Conservation (phyloP, 2,113 vertebrate genomes). For the Malurus alboscapulatus region DNA sequence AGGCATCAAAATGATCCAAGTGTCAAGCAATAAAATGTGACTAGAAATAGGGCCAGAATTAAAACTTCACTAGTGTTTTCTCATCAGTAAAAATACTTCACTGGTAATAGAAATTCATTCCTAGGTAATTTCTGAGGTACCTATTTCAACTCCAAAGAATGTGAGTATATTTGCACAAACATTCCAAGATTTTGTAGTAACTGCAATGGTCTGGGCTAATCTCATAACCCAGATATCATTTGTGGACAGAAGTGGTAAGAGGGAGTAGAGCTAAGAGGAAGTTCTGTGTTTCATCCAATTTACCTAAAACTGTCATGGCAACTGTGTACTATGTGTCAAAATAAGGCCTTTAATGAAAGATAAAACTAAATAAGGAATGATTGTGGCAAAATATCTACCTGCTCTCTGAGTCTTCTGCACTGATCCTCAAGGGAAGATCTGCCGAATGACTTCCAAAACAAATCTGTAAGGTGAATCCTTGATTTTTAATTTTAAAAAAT, state of each 20-base stretch:
- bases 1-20: constrained; percentile 1
- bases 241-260: not conserved
- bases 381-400: not conserved
- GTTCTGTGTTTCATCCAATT: not conserved
- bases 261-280: not conserved
- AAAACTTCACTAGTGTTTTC: not conserved
- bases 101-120: not conserved
- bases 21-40: not conserved
- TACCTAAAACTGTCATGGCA: not conserved
- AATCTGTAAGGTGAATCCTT: not conserved
- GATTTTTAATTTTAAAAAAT: not conserved
- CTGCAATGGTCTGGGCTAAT: not conserved
- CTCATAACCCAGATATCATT: not conserved
- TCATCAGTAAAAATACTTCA: not conserved
- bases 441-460: not conserved
- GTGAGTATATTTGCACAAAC: not conserved
- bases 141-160: not conserved
- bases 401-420: not conserved
- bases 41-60: not conserved
- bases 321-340: not conserved
- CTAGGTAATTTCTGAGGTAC: not conserved
- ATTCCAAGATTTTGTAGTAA: not conserved
- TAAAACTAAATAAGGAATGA: not conserved
- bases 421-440: not conserved
- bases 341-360: not conserved